Evolutionary conservation across 2,113 vertebrate genomes (phyloP).

Genomic region (Eira barbara): DNA sequence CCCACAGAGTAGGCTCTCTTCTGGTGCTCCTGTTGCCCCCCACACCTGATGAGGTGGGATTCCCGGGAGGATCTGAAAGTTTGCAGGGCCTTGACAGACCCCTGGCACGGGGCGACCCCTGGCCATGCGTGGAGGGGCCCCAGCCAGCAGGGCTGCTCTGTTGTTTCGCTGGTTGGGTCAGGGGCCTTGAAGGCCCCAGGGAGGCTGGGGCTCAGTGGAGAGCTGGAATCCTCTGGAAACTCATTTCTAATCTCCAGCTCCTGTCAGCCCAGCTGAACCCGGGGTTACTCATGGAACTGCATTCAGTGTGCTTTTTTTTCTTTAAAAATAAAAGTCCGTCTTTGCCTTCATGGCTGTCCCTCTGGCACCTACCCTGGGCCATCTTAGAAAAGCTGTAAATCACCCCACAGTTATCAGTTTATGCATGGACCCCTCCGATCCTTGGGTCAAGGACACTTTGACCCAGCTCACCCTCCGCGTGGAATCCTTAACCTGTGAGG

Average conservation of each 20-base stretch:
- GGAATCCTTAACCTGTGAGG: background rate
- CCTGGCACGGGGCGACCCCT: background rate
- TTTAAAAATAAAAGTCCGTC: background rate
- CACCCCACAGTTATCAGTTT: background rate
- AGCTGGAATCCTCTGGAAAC: background rate
- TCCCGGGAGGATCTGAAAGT: background rate
- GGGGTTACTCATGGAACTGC: background rate
- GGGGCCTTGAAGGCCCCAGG: background rate
- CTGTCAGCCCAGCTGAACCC: background rate
- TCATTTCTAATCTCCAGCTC: background rate
- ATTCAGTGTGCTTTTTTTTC: background rate
- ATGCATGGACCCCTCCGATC: too few relatives aligned
- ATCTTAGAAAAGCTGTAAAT: background rate
- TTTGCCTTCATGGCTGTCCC: background rate
- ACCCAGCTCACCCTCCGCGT: background rate
- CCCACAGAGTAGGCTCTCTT: background rate
- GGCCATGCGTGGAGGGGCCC: background rate
- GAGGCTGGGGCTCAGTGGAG: background rate
- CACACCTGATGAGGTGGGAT: too few relatives aligned
- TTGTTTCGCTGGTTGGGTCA: fast-evolving
- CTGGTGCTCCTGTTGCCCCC: background rate
- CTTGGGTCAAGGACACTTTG: background rate
- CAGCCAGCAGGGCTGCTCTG: too few relatives aligned
- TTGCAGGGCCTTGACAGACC: background rate
- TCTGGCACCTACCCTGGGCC: background rate